These are phyloP conservation scores for Habropoda laboriosa DNA, from an alignment of 1,140 invertebrate species.

Conservation along the genomic window DNA sequence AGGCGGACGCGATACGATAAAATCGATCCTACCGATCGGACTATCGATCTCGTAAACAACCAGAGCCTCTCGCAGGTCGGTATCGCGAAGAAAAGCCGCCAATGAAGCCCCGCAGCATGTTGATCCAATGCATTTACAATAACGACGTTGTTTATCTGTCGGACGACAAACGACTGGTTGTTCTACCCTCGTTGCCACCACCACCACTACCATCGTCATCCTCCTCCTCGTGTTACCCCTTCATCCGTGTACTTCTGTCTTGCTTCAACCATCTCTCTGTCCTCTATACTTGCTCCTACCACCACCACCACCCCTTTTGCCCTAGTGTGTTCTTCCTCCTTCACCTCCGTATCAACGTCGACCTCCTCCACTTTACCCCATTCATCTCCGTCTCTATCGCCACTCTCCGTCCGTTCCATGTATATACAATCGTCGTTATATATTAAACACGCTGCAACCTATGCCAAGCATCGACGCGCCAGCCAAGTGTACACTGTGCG, in stretches of 20 bases:
- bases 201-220: conserved; percentile 2
- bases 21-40: conserved; percentile 63
- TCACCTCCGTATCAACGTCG: conserved; percentile 62
- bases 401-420: conserved; percentile 54
- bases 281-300: background rate
- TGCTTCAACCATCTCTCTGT: background rate
- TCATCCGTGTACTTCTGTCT: background rate
- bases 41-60: conserved; percentile 69
- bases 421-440: conserved; percentile 61
- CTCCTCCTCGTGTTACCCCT: conserved; percentile 33
- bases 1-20: conserved; percentile 58
- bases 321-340: conserved; percentile 31
- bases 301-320: background rate
- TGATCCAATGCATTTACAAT: conserved; percentile 73
- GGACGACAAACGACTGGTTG: conserved; percentile 69
- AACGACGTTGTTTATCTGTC: conserved; percentile 73
- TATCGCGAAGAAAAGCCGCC: conserved; percentile 68
- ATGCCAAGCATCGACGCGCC: conserved; percentile 9
- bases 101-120: conserved; percentile 71
- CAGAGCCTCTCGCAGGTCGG: conserved; percentile 28
- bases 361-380: conserved; percentile 63
- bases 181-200: conserved; percentile 38
- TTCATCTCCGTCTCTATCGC: conserved; percentile 65
- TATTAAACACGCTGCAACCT: conserved; percentile 53
- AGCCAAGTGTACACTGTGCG: conserved; percentile 28